phyloP scores from a whole-genome alignment of 2,888 invertebrate species.

The Eulithis testata region DNA sequence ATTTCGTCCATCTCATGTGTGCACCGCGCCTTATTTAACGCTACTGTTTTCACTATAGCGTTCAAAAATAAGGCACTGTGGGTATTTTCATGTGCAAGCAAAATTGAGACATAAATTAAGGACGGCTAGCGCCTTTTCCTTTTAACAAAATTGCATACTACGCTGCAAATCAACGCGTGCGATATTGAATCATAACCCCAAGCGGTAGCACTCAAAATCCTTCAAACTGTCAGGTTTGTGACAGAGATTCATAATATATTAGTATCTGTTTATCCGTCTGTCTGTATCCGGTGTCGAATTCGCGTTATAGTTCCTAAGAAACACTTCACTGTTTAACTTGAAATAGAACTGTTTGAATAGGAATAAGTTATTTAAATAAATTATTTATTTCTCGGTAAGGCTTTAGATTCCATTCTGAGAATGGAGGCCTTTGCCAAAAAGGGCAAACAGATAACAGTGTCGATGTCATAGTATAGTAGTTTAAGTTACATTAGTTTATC shows the following conservation, averaged over 20 bases:
- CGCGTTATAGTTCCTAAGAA: slow-evolving; percentile 58
- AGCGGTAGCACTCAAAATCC: background rate
- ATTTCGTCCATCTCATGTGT: background rate
- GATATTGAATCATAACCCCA: background rate
- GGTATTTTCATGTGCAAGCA: background rate
- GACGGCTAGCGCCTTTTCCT: background rate
- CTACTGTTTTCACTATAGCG: background rate
- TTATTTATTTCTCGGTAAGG: slow-evolving; percentile 23
- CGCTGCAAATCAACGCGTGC: background rate
- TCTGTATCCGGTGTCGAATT: slow-evolving; percentile 33
- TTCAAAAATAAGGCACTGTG: background rate
- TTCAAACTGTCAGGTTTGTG: background rate
- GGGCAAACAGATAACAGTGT: too few relatives aligned
- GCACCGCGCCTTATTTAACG: background rate
- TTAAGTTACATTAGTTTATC: too few relatives aligned
- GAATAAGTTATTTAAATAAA: slow-evolving; percentile 38
- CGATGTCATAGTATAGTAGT: too few relatives aligned
- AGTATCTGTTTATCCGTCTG: slow-evolving; percentile 18
- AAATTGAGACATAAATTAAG: background rate
- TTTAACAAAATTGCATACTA: background rate
- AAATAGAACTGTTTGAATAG: slow-evolving; percentile 45
- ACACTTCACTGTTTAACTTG: slow-evolving; percentile 44
- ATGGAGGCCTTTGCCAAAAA: too few relatives aligned
- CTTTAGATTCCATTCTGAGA: background rate
- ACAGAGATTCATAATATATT: slow-evolving; percentile 11